Evolutionary conservation across 2,113 vertebrate species (phyloP), one percentile per base, ranked within the genome.

Genomic region (Nesoenas mayeri): DNA sequence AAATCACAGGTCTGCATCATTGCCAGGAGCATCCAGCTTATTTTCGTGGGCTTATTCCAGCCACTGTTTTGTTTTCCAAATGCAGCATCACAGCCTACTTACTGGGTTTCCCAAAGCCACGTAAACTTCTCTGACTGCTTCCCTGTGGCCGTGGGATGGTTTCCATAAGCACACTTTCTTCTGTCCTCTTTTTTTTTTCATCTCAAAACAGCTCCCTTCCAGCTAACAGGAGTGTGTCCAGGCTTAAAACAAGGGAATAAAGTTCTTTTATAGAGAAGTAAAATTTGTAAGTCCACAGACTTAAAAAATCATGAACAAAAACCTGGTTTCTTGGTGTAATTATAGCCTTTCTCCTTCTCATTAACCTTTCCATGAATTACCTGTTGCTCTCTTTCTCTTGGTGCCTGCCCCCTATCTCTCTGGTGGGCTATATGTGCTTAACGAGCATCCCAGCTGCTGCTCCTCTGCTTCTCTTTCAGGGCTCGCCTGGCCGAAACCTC

Each of bases 11-110:
- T 70, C 67, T 88, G 64, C 61, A 18, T 11, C 40, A 4, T 29
- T 83, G 88, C 93, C 90, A 89, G 93, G 85, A 96, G 86, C 92
- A 78, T 92, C 91, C 82, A 95, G 62, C 66, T 85, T 91, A 70
- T 65, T 84, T 73, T 67, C 11, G 1, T 36, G 20, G 78, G 66
- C 38, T 93, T 31, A 32, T 85, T 85, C 85, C 86, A 94, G 42
- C 50, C 38, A 47, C 60, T 81, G 50, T 81, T 94, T 54, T 78
- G 79, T 70, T 51, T 73, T 92, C 89, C 89, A 91, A 73, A 31
- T 79, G 47, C 88, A 81, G 53, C 86, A 44, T 54, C 5, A 0
- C 56, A 54, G 32, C 38, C 72, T 87, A 11, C 65, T 92, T 75
- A 42, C 38, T 71, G 87, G 74, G 66, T 89, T 95, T 87, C 88